Conservation (phyloP, 1,140 invertebrate species). For the Lasaia peninsularis region DNA sequence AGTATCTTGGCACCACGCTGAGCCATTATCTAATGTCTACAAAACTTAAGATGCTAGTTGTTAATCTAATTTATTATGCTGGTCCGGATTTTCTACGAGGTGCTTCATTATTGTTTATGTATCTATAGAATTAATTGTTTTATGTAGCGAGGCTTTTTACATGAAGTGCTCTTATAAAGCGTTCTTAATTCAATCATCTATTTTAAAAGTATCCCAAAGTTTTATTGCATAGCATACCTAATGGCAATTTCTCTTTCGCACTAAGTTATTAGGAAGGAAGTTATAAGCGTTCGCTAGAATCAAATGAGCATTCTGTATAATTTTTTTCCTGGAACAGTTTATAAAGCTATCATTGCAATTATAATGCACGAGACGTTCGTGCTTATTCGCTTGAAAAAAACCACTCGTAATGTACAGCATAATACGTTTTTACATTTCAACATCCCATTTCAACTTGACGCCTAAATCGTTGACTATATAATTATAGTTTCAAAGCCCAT, state of each 20-base stretch:
- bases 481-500: conserved; percentile 49
- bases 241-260: background rate
- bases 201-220: no score
- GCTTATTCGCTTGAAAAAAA: conserved; percentile 8
- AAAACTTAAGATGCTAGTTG: background rate
- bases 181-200: no score
- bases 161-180: no score
- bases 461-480: conserved; percentile 45
- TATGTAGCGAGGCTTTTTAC: no score
- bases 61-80: background rate
- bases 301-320: background rate
- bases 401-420: conserved; percentile 27
- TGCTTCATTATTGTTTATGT: background rate
- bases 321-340: conserved; percentile 11
- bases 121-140: no score
- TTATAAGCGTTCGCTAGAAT: background rate
- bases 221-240: no score
- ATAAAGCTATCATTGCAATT: conserved; percentile 12
- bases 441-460: conserved; percentile 41
- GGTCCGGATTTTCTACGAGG: background rate
- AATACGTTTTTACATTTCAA: conserved; percentile 36
- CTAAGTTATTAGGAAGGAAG: background rate
- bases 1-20: conserved; percentile 36
- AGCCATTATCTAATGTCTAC: conserved; percentile 29
- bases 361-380: conserved; percentile 12